phyloP scores from a whole-genome alignment of 2,113 vertebrate species.

The Pelobates fuscus region DNA sequence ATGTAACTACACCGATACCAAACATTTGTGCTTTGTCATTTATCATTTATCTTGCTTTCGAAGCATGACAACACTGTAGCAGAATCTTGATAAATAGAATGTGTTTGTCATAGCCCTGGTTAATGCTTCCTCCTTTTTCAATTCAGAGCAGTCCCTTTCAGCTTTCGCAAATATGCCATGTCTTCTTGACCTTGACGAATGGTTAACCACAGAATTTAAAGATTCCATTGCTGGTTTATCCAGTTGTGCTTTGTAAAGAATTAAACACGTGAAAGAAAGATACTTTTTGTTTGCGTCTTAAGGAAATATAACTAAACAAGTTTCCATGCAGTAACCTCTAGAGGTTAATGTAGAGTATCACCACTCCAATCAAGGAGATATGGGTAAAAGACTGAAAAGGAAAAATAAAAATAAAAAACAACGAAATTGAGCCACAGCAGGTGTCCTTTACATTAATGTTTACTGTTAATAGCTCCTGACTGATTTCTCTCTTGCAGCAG shows the following conservation, averaged over 20 bases:
- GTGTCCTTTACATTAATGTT: no score
- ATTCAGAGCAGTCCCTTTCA: neutral
- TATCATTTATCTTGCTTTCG: neutral
- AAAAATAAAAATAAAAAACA: no score
- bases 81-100: neutral
- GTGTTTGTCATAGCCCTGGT: constrained; percentile 1
- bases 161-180: neutral
- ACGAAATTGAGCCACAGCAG: no score
- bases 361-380: no score
- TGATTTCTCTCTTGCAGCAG: no score
- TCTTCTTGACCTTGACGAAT: constrained; percentile 14
- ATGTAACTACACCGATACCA: neutral
- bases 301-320: no score
- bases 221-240: constrained; percentile 11
- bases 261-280: neutral
- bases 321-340: no score
- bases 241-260: neutral
- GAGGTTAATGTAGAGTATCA: no score
- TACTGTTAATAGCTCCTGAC: no score
- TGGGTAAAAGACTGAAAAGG: no score
- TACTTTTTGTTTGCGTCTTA: neutral
- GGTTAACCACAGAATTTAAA: neutral
- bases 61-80: neutral
- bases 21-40: neutral
- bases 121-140: neutral